Conservation (phyloP, 2,888 invertebrate genomes). For the Nemapogon koenigi region DNA sequence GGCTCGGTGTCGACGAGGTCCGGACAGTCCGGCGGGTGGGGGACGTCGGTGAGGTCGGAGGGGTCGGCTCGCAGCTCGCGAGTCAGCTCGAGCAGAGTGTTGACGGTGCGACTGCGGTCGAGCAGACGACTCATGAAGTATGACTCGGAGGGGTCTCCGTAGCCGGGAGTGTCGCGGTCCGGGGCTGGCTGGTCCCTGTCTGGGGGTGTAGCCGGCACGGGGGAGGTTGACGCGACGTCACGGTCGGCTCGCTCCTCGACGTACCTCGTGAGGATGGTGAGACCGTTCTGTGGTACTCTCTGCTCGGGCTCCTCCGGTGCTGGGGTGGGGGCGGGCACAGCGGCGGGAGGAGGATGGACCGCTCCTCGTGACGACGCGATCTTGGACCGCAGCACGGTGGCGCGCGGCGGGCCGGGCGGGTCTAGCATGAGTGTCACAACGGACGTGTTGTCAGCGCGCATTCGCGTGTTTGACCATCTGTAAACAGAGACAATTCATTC, state of each 20-base stretch:
- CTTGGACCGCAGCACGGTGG: constrained; percentile 58
- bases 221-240: neutral
- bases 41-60: constrained; percentile 18
- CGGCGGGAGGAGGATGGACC: constrained; percentile 22
- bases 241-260: constrained; percentile 38
- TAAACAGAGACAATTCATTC: constrained; percentile 10
- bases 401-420: constrained; percentile 82
- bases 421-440: constrained; percentile 91
- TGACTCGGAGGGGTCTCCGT: constrained; percentile 55
- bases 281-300: constrained; percentile 43
- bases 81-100: constrained; percentile 46
- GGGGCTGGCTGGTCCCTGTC: constrained; percentile 14
- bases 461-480: constrained; percentile 82
- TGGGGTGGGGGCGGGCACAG: constrained; percentile 16
- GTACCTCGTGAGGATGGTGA: constrained; percentile 57
- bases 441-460: constrained; percentile 96
- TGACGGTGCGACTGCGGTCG: constrained; percentile 40
- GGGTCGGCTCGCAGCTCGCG: constrained; percentile 33
- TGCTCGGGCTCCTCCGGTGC: constrained; percentile 17
- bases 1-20: constrained; percentile 2
- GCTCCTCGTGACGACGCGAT: constrained; percentile 37
- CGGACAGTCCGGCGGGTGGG: constrained; percentile 17
- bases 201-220: constrained; percentile 23
- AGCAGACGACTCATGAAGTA: constrained; percentile 53
- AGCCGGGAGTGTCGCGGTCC: constrained; percentile 23